A percentile compares a stretch with the other conserved stretches of the same genome.
Conservation (phyloP, 2,888 invertebrate genomes). For the Epistrophe grossulariae region DNA sequence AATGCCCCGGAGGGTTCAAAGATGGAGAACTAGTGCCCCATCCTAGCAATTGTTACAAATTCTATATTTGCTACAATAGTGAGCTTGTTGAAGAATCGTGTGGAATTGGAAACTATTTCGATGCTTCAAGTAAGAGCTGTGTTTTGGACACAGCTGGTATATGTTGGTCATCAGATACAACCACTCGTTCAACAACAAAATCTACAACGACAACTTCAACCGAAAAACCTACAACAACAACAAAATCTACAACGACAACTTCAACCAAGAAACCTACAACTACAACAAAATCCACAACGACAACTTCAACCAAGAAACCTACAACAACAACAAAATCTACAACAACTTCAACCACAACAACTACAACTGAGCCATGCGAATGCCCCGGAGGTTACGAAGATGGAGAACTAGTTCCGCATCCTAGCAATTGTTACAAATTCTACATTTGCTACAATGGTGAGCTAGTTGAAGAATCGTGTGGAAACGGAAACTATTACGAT, state of each 20-base stretch:
- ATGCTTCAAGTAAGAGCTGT: background rate
- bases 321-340: too few relatives aligned
- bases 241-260: background rate
- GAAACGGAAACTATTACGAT: background rate
- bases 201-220: background rate
- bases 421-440: background rate
- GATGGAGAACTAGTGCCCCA: background rate
- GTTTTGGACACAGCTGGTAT: background rate
- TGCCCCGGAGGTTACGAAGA: background rate
- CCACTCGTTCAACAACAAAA: background rate
- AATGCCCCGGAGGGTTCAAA: background rate
- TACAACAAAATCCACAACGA: too few relatives aligned
- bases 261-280: background rate
- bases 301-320: too few relatives aligned
- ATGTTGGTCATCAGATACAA: background rate
- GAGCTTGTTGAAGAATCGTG: background rate
- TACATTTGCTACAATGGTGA: background rate
- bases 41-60: background rate
- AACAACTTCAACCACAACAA: background rate
- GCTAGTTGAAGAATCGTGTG: background rate
- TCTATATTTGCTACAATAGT: background rate
- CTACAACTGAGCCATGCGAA: background rate
- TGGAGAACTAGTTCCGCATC: background rate
- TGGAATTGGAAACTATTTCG: background rate
- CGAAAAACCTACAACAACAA: background rate